Evolutionary conservation across 2,113 vertebrate species (phyloP), one percentile per base, ranked within the genome.

Genomic region (Agelaius phoeniceus): DNA sequence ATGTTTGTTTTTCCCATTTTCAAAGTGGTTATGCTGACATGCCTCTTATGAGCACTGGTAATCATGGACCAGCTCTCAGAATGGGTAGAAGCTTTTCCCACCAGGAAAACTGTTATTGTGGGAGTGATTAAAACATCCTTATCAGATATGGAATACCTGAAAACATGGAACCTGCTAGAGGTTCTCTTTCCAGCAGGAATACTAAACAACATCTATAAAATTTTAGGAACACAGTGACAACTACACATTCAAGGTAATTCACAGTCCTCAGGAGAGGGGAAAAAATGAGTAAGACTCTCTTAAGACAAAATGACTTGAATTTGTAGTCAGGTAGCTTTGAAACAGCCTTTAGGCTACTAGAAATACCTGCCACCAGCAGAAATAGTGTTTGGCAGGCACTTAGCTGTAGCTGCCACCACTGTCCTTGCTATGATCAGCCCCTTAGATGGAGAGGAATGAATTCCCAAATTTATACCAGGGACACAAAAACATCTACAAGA

Each of bases 1-100:
- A 33, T 43, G 15, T 24, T 31, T 0, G 0, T 13, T 31, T 61
- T 57, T 23, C 22, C 15, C 7, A 49, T 76, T 71, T 44, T 44
- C 52, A 39, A 49, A n/a, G 23, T 54, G 35, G 14, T 72, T 37
- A 20, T 76, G 39, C 13, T 55, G 28, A 66, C 27, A 15, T 57
- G 41, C 27, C 17, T 82, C 23, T 58, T 55, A 27, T 9, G 20
- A 66, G 23, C 18, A 39, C 23, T 66, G 46, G 22, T 76, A 71
- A 30, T 26, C 5, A 4, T 15, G 31, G 27, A 77, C n/a, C 76
- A 67, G 22, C 7, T 76, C 20, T 85, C 52, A 44, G 48, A 55
- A 52, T 54, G 10, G 39, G 13, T 23, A 72, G 30, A 57, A 46
- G 9, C 3, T 85, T 69, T 69, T 48, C 30, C 68, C 30, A 71